Percentiles rank a stretch among this genome's conserved stretches.
Conservation (phyloP, 2,888 invertebrate species). For the Beris morrisii region DNA sequence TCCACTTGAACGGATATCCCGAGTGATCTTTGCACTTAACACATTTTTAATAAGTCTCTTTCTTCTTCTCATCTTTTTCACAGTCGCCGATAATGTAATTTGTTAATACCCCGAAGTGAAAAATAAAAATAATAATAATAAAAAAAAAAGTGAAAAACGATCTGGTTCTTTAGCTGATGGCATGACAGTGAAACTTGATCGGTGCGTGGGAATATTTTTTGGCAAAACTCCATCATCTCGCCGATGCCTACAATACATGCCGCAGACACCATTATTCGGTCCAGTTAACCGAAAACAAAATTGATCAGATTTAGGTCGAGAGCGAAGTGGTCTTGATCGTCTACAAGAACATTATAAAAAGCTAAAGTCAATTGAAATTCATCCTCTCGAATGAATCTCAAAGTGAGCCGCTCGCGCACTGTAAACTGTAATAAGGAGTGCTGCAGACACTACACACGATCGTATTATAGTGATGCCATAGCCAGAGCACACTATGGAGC, state of each 20-base stretch:
- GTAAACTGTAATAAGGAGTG: background rate
- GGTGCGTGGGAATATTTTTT: constrained; percentile 17
- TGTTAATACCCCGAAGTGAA: no score
- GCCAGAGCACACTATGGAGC: no score
- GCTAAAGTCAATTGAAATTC: constrained; percentile 27
- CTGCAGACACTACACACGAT: background rate
- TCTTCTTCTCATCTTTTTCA: no score
- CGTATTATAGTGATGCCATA: no score
- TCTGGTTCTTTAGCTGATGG: constrained; percentile 7
- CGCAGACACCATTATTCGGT: constrained; percentile 27
- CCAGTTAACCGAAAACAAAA: constrained; percentile 28
- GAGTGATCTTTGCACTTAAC: no score
- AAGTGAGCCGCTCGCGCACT: constrained; percentile 20
- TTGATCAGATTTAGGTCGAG: constrained; percentile 27
- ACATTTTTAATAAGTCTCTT: no score
- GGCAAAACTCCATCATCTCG: no score
- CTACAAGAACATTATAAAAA: no score
- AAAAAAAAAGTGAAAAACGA: background rate
- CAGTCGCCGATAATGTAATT: no score
- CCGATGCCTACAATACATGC: no score
- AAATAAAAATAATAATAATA: no score
- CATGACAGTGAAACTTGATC: constrained; percentile 24
- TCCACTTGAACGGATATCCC: no score
- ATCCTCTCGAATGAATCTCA: constrained; percentile 30
- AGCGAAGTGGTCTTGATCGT: constrained; percentile 1